Evolutionary conservation across 2,888 invertebrate species (phyloP).

Genomic region (Allophyes oxyacanthae): DNA sequence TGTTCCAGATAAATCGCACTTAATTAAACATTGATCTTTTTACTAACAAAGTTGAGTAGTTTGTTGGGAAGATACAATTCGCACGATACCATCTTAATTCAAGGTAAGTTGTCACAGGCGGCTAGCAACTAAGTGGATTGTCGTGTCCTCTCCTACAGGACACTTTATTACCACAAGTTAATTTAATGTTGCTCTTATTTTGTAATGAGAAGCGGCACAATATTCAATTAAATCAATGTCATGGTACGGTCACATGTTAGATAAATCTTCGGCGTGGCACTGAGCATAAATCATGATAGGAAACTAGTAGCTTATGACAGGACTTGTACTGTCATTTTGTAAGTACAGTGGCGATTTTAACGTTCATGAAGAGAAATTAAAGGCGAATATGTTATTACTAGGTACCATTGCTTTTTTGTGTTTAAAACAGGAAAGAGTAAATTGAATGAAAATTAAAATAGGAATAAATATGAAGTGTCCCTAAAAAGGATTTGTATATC

Average conservation of each 20-base stretch:
- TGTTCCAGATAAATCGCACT: constrained; percentile 59
- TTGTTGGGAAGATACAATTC: constrained; percentile 49
- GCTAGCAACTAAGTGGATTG: constrained; percentile 72
- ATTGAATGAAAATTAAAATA: too few species aligned
- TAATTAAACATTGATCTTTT: constrained; percentile 65
- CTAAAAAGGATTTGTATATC: too few species aligned
- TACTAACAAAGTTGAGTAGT: constrained; percentile 60
- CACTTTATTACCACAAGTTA: constrained; percentile 67
- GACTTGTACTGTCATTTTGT: constrained; percentile 43
- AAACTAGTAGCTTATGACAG: constrained; percentile 64
- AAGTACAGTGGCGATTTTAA: constrained; percentile 31
- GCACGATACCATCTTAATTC: constrained; percentile 61
- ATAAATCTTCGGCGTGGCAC: constrained; percentile 54
- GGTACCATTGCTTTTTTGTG: too few species aligned
- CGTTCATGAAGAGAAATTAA: constrained; percentile 15
- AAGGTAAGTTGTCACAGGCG: constrained; percentile 62
- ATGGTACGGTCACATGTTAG: constrained; percentile 50
- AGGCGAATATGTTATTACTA: constrained; percentile 4
- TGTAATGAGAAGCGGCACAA: constrained; percentile 67
- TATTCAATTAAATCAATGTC: constrained; percentile 68
- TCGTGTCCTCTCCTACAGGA: constrained; percentile 75
- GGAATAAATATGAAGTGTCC: too few species aligned
- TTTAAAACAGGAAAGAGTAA: too few species aligned
- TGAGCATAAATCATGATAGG: constrained; percentile 58
- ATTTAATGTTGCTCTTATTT: constrained; percentile 70